A percentile compares a stretch with the other conserved stretches of the same genome.
Evolutionary conservation across 1,140 invertebrate species (phyloP).

Genomic region (Pseudomyrmex dendroicus): DNA sequence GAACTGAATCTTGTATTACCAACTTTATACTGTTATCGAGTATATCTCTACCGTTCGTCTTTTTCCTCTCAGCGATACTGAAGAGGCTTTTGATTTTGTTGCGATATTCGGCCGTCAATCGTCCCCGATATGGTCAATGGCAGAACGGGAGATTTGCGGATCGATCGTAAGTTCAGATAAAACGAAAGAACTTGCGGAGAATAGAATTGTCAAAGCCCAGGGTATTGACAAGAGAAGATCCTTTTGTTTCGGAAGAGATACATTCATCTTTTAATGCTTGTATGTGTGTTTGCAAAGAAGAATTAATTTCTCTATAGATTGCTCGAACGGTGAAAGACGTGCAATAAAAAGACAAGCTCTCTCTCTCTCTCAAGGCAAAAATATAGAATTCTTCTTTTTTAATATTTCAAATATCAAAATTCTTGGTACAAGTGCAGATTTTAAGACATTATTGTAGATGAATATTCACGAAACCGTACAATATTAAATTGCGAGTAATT

Average conservation of each 20-base stretch:
- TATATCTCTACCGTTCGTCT: constrained; percentile 7
- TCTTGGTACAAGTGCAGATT: background rate
- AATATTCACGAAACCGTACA: too few relatives aligned
- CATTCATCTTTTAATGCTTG: background rate
- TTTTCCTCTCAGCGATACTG: constrained; percentile 19
- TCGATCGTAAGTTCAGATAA: constrained; percentile 40
- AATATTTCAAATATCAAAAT: background rate
- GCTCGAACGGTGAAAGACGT: background rate
- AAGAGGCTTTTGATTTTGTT: constrained; percentile 32
- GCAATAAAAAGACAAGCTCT: background rate
- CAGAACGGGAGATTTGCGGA: constrained; percentile 29
- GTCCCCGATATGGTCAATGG: background rate
- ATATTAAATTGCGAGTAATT: constrained; percentile 42
- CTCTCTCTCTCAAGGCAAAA: too few relatives aligned
- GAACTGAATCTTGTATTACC: background rate
- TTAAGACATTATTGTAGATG: background rate
- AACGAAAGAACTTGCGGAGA: constrained; percentile 17
- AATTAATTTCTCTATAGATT: constrained; percentile 17
- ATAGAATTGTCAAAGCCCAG: constrained; percentile 26
- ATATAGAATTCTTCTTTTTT: too few relatives aligned
- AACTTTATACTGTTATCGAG: constrained; percentile 33
- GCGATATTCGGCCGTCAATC: constrained; percentile 29
- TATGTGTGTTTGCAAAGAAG: background rate
- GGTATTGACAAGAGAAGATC: constrained; percentile 33
- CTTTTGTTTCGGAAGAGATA: constrained; percentile 25